Base-by-base conservation (phyloP, 23 tunicate genomes). In the Diplosoma virens region DNA sequence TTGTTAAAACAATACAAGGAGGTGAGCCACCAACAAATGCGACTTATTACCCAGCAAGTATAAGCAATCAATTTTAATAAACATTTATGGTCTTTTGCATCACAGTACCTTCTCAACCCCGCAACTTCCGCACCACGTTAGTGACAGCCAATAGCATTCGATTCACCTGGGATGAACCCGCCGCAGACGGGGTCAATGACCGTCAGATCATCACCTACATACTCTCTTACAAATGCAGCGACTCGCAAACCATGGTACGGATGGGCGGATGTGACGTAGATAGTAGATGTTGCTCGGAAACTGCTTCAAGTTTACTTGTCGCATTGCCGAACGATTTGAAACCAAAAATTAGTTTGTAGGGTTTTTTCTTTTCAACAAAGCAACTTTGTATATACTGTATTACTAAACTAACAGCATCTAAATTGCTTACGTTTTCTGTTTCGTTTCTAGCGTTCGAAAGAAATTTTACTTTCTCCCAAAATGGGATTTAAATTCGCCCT, bases 101-200 rank as follows among this genome's bases (percentile, higher is more conserved):
- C 50, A 41, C 76, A 92, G 97, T 92, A 59, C 97, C 97, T 0
- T 30, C 97, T 0, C 97, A 92, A 70, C 92, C 97, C 0, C 79
- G 91, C 0, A 81, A 92, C 37, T 80, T 92, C 73, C 76, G 77
- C 4, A 92, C 84, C 24, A 36, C 46, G 2, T 80, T 92, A 26
- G 77, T 37, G 21, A 16, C 74, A 22, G 21, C 81, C 6, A 74
- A 80, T 30, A 60, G 73, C 54, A 81, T 92, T 65, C 61, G 77
- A 7, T 52, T 92, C 36, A 31, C 22, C 23, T 92, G 97, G 97
- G 53, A 68, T 0, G 33, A 33, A 32, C 97, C 97, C 17, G 63
- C 58, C 25, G 69, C 34, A 81, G 82, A 28, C 17, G 20, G 52
- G 22, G 17, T 25, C 20, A 31, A 36, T 31, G 46, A 75, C 18